phyloP scores from a whole-genome alignment of 2,888 invertebrate species.

The Microchrysa polita region DNA sequence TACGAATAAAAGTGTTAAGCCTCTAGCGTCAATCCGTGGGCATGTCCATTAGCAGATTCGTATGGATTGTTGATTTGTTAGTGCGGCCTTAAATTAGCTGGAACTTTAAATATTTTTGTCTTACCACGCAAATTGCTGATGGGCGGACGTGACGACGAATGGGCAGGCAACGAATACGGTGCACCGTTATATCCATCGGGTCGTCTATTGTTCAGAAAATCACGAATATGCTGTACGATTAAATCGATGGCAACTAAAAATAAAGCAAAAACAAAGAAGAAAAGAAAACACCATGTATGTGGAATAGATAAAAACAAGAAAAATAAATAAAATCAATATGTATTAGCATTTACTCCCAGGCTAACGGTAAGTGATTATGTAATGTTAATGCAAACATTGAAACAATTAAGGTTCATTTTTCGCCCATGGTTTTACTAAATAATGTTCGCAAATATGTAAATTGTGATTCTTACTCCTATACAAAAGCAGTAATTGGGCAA shows the following conservation, averaged over 20 bases:
- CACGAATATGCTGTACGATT: constrained; percentile 96
- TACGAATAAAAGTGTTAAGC: no score
- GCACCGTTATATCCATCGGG: constrained; percentile 2
- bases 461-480: no score
- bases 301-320: constrained; percentile 5
- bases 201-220: constrained; percentile 75
- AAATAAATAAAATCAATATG: no score
- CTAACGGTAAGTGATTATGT: no score
- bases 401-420: no score
- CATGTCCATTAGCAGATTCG: no score
- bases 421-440: no score
- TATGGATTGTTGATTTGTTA: constrained; percentile 43
- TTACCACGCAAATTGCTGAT: constrained; percentile 43
- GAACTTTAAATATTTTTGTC: constrained; percentile 15
- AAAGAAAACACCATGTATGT: constrained; percentile 30
- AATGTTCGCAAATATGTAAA: no score
- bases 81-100: constrained; percentile 48
- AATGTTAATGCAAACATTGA: no score
- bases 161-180: background rate
- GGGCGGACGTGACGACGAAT: background rate
- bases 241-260: constrained; percentile 94
- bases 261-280: constrained; percentile 45
- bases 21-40: no score
- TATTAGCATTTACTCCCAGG: no score
- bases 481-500: no score